Evolutionary conservation across 2,113 vertebrate genomes (phyloP), one percentile per base, ranked within the genome.

Genomic region (Vireo altiloquus): DNA sequence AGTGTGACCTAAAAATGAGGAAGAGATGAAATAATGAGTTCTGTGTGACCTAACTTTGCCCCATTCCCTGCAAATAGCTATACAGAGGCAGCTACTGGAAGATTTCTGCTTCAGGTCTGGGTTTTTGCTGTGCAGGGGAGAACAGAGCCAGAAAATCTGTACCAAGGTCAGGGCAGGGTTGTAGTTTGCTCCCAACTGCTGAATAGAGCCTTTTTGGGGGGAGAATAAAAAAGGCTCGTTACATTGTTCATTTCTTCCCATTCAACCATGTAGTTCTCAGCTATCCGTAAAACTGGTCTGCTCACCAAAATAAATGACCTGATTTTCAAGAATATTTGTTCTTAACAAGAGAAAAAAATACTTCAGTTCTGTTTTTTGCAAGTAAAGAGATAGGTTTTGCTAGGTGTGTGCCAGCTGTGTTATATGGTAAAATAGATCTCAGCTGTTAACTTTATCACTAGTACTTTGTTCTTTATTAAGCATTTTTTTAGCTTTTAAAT

Each of bases 111-210:
- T 60, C 64, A 64, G 44, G 60, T 83, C 83, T 69, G 80, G 1
- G 12, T 11, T 94, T 95, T 87, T 92, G 69, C 83, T 89, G 72
- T 2, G 49, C 47, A 60, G 40, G 39, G 25, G 6, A 65, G 65
- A 92, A 27, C 15, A 59, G 72, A 91, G 89, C 80, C 90, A 94
- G 82, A 59, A 94, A 96, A 90, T 82, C 57, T 79, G 37, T 31
- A 47, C 46, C 53, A 72, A 92, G 95, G 92, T 94, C 90, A 94
- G 65, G 56, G 70, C 49, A 83, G 78, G 87, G 78, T 85, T 93
- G 78, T 79, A 50, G 69, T 50, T 25, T 1, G 3, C 56, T 82
- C 27, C 46, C 35, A 82, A 11, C 31, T 84, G 70, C 78, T 94
- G 84, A 95, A 90, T 82, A 82, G 87, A 49, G 78, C 49, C 77